phyloP scores from a whole-genome alignment of 2,797 vertebrate genomes.

The Pagetopsis macropterus region DNA sequence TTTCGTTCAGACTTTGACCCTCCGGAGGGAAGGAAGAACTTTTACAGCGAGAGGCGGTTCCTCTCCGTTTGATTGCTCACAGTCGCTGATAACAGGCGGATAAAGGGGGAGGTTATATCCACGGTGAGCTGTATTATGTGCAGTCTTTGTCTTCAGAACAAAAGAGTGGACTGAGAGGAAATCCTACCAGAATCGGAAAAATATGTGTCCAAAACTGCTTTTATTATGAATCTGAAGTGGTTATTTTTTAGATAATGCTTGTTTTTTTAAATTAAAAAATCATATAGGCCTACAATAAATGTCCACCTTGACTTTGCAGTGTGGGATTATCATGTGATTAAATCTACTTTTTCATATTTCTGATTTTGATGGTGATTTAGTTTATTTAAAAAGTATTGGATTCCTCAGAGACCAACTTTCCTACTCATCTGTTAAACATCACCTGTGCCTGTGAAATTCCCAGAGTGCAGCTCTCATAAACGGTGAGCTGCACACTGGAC shows the following conservation, averaged over 20 bases:
- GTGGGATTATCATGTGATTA: not conserved
- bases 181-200: rapidly evolving
- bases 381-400: not conserved
- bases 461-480: not conserved
- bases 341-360: not conserved
- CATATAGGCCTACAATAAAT: no score
- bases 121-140: slow-evolving; percentile 6
- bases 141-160: slow-evolving; percentile 41
- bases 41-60: slow-evolving; percentile 57
- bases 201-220: not conserved
- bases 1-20: slow-evolving; percentile 70
- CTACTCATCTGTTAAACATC: slow-evolving; percentile 64
- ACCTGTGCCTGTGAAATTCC: slow-evolving; percentile 66
- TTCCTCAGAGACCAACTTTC: slow-evolving; percentile 10
- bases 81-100: slow-evolving; percentile 59
- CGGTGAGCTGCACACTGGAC: not conserved
- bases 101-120: slow-evolving; percentile 21
- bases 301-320: not conserved
- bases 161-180: not conserved
- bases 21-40: slow-evolving; percentile 8
- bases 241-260: not conserved
- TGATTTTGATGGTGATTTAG: not conserved
- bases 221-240: not conserved
- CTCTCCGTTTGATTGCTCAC: slow-evolving; percentile 23
- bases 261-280: not conserved